phyloP scores from a whole-genome alignment of 2,888 invertebrate species.

The Tanaodytes sp. region DNA sequence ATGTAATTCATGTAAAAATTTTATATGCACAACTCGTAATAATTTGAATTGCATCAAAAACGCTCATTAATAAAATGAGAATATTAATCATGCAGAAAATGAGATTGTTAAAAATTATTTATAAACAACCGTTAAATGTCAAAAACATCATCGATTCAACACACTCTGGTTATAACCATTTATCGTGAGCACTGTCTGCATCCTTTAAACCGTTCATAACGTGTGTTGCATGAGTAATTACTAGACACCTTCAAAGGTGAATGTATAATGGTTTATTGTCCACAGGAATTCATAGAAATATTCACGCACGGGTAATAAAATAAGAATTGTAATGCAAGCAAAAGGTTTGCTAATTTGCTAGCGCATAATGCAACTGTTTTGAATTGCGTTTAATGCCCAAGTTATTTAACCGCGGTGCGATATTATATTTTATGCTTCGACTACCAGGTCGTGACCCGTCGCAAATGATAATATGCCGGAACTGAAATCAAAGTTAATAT shows the following conservation, averaged over 20 bases:
- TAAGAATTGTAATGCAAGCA: constrained; percentile 22
- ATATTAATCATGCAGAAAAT: constrained; percentile 2
- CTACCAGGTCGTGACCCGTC: constrained; percentile 24
- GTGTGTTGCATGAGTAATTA: constrained; percentile 61
- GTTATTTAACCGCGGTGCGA: not conserved
- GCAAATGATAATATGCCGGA: constrained; percentile 37
- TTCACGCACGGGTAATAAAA: constrained; percentile 32
- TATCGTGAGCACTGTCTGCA: constrained; percentile 67
- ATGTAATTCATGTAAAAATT: too few species aligned
- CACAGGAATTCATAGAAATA: constrained; percentile 44
- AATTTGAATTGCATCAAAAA: too few species aligned
- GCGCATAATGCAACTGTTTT: constrained; percentile 8
- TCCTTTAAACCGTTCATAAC: constrained; percentile 62
- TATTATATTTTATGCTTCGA: not conserved
- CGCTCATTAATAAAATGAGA: too few species aligned
- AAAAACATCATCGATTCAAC: constrained; percentile 66
- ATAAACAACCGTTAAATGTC: constrained; percentile 23
- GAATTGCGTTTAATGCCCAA: not conserved
- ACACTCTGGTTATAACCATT: constrained; percentile 67
- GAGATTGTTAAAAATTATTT: not conserved
- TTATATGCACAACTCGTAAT: too few species aligned
- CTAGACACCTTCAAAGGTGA: constrained; percentile 45
- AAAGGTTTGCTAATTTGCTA: constrained; percentile 11
- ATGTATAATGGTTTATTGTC: constrained; percentile 49
- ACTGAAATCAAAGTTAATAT: too few species aligned